Evolutionary conservation across 2,797 vertebrate species (phyloP).

Genomic region (Euthynnus affinis): DNA sequence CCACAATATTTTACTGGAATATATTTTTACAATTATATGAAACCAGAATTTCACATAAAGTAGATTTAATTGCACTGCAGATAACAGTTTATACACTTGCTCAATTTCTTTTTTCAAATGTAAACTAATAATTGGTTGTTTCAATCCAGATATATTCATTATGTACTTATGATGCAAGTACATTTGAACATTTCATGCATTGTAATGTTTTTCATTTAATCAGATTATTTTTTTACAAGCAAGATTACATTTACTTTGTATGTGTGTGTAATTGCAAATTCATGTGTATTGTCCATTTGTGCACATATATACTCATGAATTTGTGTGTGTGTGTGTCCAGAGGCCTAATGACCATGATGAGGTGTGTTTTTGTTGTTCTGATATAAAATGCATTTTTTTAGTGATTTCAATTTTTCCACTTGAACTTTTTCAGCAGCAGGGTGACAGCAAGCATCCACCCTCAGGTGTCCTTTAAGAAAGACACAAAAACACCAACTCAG

Average conservation of each 20-base stretch:
- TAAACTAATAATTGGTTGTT: too few species aligned
- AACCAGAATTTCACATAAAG: too few species aligned
- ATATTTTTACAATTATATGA: too few species aligned
- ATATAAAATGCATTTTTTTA: not conserved
- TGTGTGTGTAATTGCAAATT: not conserved
- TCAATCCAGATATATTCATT: too few species aligned
- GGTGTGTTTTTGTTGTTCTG: not conserved
- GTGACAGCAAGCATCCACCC: not conserved
- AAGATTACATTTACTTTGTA: not conserved
- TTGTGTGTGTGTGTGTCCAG: not conserved
- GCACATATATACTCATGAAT: not conserved
- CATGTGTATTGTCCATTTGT: not conserved
- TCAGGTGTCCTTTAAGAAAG: not conserved
- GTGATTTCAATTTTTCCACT: not conserved
- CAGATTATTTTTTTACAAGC: not conserved
- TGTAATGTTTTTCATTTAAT: not conserved
- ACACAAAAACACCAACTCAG: conserved; percentile 15
- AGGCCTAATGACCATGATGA: conserved; percentile 55
- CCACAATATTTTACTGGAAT: too few species aligned
- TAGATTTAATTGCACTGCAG: too few species aligned
- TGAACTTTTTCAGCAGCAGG: not conserved
- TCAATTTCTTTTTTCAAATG: too few species aligned
- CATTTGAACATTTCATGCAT: not conserved
- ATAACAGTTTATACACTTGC: too few species aligned
- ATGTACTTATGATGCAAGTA: too few species aligned